These are phyloP conservation scores for Synaphobranchus kaupii DNA, from an alignment of 2,797 vertebrate species.

Conservation along the genomic window DNA sequence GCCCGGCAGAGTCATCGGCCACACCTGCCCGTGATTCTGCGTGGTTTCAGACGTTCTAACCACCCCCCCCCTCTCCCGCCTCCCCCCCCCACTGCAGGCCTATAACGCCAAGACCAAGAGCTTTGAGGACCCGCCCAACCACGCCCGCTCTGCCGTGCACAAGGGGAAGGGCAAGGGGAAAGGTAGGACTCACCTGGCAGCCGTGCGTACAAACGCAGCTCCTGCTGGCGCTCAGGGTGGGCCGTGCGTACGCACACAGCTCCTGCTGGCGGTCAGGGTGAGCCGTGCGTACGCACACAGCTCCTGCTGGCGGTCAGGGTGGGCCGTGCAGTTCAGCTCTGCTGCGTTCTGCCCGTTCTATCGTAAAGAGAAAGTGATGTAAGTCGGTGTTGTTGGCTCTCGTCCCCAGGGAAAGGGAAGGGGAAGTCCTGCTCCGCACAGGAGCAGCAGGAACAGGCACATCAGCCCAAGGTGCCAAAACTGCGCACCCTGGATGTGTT, in stretches of 20 bases:
- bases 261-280: too few relatives aligned
- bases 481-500: constrained; percentile 92
- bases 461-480: constrained; percentile 69
- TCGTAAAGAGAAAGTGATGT: background rate
- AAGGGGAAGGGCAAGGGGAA: constrained; percentile 97
- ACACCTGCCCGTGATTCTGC: background rate
- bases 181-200: constrained; percentile 68
- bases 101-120: constrained; percentile 89
- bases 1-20: too few relatives aligned
- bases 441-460: constrained; percentile 71
- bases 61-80: background rate
- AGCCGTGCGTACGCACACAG: background rate
- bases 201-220: background rate
- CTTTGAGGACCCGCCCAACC: constrained; percentile 96
- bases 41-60: background rate
- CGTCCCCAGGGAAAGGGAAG: constrained; percentile 83
- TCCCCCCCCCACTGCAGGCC: constrained; percentile 69
- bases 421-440: constrained; percentile 65
- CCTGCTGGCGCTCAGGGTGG: too few relatives aligned
- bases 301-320: too few relatives aligned
- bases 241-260: background rate
- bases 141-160: constrained; percentile 82
- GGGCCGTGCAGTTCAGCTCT: too few relatives aligned
- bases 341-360: too few relatives aligned
- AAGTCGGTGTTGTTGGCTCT: background rate